Percentiles rank a stretch among this genome's conserved stretches.
Conservation (phyloP, 2,888 invertebrate species). For the Cephus runcator region DNA sequence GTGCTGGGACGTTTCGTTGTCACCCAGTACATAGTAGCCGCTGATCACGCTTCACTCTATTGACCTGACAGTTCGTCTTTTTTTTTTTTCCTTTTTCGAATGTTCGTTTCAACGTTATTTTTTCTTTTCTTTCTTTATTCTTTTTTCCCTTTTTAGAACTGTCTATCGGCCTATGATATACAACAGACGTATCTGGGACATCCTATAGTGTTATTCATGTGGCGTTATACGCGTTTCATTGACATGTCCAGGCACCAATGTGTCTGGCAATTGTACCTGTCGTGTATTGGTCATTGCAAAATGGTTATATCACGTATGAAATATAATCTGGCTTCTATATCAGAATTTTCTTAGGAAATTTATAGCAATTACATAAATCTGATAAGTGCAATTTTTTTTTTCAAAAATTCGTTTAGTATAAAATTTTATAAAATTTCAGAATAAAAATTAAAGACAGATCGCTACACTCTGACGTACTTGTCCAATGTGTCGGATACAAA, state of each 20-base stretch:
- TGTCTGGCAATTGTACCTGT: background rate
- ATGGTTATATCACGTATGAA: background rate
- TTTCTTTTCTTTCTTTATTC: background rate
- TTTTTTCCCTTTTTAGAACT: background rate
- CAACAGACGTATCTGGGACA: background rate
- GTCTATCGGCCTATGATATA: background rate
- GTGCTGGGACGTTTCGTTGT: slow-evolving; percentile 21
- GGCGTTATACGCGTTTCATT: background rate
- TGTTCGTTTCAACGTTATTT: background rate
- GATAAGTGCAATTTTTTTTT: background rate
- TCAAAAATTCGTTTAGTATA: too few relatives aligned
- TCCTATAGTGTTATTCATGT: background rate
- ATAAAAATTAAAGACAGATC: background rate
- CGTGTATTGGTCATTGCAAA: background rate
- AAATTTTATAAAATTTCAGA: background rate
- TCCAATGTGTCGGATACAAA: background rate
- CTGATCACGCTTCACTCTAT: background rate
- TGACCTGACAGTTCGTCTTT: background rate
- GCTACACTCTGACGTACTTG: background rate
- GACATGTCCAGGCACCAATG: background rate
- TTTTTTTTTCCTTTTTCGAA: background rate
- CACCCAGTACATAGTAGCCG: background rate
- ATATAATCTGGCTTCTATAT: background rate
- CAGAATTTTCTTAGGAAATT: background rate
- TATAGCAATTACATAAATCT: background rate